Conservation (phyloP, 2,113 vertebrate genomes). For the Lophura nycthemera region DNA sequence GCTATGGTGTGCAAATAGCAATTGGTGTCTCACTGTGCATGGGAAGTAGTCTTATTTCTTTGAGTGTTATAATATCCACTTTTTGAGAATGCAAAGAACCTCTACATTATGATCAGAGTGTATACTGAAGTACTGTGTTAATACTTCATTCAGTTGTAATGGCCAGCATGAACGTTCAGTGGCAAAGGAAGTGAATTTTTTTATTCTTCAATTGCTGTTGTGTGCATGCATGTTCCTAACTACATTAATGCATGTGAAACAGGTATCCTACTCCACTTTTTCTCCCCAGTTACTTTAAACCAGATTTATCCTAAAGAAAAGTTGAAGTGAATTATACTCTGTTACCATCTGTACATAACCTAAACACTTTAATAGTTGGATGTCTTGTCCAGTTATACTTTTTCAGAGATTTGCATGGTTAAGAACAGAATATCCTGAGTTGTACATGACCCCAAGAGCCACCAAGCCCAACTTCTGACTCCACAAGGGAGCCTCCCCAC, state of each 20-base stretch:
- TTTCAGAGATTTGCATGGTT: not conserved
- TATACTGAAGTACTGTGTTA: not conserved
- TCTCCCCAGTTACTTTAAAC: not conserved
- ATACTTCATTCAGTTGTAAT: not conserved
- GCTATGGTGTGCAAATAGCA: not conserved
- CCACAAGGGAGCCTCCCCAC: not conserved
- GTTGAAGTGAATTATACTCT: not conserved
- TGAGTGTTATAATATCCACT: fast-evolving
- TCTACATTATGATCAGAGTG: not conserved
- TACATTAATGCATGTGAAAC: not conserved
- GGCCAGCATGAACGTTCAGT: not conserved
- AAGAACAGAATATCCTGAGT: not conserved
- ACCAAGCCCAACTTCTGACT: not conserved
- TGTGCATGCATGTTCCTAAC: not conserved
- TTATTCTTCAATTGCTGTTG: not conserved
- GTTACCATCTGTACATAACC: not conserved
- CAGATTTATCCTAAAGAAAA: not conserved
- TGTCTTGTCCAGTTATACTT: not conserved
- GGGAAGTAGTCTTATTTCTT: not conserved
- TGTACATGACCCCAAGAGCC: not conserved
- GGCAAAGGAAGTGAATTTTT: not conserved
- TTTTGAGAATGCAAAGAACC: not conserved
- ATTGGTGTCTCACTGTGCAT: not conserved
- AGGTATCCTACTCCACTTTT: not conserved
- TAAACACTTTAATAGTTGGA: not conserved